Evolutionary conservation across 2,888 invertebrate species (phyloP).

Genomic region (Metellina segmentata): DNA sequence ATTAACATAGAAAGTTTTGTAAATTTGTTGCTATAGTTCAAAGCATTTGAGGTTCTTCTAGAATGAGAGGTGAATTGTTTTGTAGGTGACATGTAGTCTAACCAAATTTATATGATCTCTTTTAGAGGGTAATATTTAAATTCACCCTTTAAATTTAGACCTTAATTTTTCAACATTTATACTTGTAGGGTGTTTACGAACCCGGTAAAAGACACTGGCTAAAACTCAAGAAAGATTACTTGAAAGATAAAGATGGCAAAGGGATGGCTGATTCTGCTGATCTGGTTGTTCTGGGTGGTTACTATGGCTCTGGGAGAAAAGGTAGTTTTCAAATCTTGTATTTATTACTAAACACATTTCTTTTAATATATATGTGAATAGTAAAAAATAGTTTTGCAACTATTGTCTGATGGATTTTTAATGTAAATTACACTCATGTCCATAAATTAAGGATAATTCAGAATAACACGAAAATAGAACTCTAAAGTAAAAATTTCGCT

Average conservation of each 20-base stretch:
- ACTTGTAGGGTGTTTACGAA: conserved; percentile 88
- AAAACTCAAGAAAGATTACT: conserved; percentile 97
- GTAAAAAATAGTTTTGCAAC: background rate
- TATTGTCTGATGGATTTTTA: background rate
- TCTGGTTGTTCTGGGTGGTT: conserved; percentile 95
- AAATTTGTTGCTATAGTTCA: background rate
- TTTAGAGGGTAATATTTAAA: too few species aligned
- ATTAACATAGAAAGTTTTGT: background rate
- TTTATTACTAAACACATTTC: background rate
- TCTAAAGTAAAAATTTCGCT: too few species aligned
- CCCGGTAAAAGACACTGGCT: conserved; percentile 97
- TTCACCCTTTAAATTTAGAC: background rate
- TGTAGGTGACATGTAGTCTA: too few species aligned
- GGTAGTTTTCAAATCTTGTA: conserved; percentile 22
- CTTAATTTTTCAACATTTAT: background rate
- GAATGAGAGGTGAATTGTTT: too few species aligned
- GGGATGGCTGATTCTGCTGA: conserved; percentile 98
- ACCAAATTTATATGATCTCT: too few species aligned
- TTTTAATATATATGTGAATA: too few species aligned
- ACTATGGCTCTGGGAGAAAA: conserved; percentile 95
- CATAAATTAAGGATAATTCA: too few species aligned
- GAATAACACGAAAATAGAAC: too few species aligned
- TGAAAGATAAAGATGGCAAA: conserved; percentile 84
- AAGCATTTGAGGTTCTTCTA: too few species aligned
- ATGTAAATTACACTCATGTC: too few species aligned